phyloP scores from a whole-genome alignment of 2,113 vertebrate species.

The Scopus umbretta region DNA sequence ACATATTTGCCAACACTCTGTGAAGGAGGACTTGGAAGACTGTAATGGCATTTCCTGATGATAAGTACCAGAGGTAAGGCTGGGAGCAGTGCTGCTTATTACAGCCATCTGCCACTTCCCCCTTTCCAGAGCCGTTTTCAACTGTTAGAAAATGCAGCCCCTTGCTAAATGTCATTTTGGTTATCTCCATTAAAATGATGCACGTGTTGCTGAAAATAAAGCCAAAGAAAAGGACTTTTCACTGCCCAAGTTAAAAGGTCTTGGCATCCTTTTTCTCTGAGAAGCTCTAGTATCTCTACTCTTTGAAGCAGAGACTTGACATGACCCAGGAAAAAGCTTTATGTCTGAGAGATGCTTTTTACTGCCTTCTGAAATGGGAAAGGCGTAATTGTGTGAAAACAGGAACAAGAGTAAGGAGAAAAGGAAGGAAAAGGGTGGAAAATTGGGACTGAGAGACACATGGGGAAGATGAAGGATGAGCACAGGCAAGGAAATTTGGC shows the following conservation, averaged over 20 bases:
- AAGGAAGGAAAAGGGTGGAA: neutral
- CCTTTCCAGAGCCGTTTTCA: neutral
- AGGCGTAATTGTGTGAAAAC: neutral
- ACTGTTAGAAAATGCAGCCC: neutral
- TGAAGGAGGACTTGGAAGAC: neutral
- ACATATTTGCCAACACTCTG: fast-evolving
- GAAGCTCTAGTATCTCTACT: neutral
- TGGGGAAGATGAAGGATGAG: neutral
- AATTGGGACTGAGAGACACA: neutral
- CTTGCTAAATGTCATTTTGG: neutral
- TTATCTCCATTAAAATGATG: neutral
- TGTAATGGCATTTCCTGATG: neutral
- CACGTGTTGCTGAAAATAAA: neutral
- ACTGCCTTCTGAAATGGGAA: neutral
- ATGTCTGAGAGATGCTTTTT: neutral
- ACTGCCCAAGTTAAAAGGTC: neutral
- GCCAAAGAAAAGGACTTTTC: neutral
- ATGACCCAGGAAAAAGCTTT: neutral
- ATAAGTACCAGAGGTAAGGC: neutral
- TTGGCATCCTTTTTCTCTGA: neutral
- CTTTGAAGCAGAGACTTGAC: neutral
- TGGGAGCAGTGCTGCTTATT: neutral
- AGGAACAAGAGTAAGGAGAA: neutral
- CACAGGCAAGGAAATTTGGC: neutral
- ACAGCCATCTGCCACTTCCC: neutral